Base-by-base conservation (phyloP, 30 jellyfish, hydroid and myxozoan genomes). In the Sanderia malayensis region DNA sequence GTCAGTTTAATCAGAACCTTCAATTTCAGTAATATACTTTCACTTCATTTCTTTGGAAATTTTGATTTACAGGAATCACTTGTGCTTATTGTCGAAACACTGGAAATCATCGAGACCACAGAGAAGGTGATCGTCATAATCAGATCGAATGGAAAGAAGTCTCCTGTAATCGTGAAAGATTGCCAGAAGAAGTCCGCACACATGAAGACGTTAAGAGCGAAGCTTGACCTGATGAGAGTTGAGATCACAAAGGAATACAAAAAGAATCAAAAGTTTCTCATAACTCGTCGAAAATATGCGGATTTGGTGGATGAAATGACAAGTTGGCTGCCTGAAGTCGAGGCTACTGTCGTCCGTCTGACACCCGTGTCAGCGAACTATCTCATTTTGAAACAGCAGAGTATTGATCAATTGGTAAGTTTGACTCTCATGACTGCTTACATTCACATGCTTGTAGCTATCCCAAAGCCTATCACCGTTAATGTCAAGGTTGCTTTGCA, bases 291-390 rank as follows among this genome's bases (percentile, higher is more conserved):
- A 49, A 94, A 77, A 11, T 71, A 83, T 60, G 98, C 77, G 24
- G 92, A 77, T 28, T 61, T 69, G 17, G 24, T 76, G 28, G 85
- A 84, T 41, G 96, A 90, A 25, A 46, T 90, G 20, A 30, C 32
- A 25, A 63, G 68, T 46, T 85, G 96, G 93, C 76, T 90, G 0
- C 96, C 98, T 29, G 89, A 70, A 32, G 66, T 79, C 10, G 98
- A 90, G 85, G 85, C 94, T 18, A 83, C 26, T 8, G 69, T 82
- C 28, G 92, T 90, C 37, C 76, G 90, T 55, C 82, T 59, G 70
- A 90, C 96, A 24, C 96, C 96, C 11, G 89, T 90, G 58, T 90
- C 98, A 22, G 98, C 96, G 1, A 80, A 81, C 53, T 90, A 72
- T 63, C 33, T 44, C 82, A 90, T 84, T 37, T 79, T 90, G 46